Evolutionary conservation across 2,797 vertebrate genomes (phyloP).

Genomic region (Bradypodion pumilum): DNA sequence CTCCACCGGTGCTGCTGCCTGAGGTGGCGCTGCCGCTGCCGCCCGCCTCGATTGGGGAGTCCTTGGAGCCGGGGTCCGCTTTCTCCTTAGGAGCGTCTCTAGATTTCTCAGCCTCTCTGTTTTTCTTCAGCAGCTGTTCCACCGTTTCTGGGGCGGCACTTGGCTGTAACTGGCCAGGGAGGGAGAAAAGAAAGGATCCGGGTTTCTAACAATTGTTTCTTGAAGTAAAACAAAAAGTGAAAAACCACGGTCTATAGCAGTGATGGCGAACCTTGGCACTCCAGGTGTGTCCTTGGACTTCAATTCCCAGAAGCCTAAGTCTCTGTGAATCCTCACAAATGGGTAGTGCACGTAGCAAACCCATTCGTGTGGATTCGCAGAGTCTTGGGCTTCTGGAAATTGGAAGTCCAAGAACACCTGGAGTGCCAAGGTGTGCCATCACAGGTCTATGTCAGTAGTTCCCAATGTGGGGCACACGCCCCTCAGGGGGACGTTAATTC

Average conservation of each 20-base stretch:
- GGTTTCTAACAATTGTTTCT: constrained; percentile 12
- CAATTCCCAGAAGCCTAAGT: no score
- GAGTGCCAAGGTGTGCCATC: no score
- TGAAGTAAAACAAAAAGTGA: not conserved
- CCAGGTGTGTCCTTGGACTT: no score
- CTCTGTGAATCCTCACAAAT: no score
- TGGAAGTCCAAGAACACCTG: no score
- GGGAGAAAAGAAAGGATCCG: not conserved
- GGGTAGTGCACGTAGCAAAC: no score
- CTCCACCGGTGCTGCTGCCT: constrained; percentile 55
- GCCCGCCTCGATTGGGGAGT: constrained; percentile 75
- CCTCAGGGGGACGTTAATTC: no score
- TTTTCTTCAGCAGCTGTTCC: constrained; percentile 90
- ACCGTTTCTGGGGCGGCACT: constrained; percentile 89
- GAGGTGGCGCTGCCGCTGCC: constrained; percentile 74
- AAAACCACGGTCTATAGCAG: not conserved
- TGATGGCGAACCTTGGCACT: no score
- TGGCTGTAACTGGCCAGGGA: constrained; percentile 86
- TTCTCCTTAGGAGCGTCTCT: constrained; percentile 91
- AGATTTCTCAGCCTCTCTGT: constrained; percentile 89
- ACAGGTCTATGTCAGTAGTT: no score
- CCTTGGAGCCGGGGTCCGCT: constrained; percentile 78
- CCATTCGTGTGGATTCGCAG: no score
- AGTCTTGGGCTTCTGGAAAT: no score
- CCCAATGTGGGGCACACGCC: no score